phyloP scores from a whole-genome alignment of 2,113 vertebrate species.

The Nesoenas mayeri region DNA sequence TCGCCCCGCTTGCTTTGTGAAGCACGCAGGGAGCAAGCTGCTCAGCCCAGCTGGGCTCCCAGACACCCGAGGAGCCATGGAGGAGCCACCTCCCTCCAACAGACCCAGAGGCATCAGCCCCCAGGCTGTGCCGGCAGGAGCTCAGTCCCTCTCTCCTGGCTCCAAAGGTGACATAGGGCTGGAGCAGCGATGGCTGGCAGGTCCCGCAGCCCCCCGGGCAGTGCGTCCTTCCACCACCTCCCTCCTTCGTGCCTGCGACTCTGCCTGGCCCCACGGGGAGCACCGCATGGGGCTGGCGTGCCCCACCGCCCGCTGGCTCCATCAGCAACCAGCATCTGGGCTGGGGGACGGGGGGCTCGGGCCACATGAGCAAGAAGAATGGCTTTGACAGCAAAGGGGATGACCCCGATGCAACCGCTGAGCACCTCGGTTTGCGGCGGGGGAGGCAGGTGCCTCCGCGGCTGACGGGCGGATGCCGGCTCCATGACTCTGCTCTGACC shows the following conservation, averaged over 20 bases:
- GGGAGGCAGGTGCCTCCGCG: background rate
- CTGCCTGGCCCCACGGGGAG: background rate
- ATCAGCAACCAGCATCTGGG: background rate
- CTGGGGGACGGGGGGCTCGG: background rate
- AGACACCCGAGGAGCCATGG: background rate
- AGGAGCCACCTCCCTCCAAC: background rate
- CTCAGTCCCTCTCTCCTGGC: background rate
- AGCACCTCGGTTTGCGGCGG: background rate
- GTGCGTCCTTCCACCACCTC: background rate
- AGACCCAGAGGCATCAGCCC: rapidly evolving
- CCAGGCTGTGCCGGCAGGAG: background rate
- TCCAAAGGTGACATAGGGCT: background rate
- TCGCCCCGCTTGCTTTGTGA: background rate
- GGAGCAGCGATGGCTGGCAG: background rate
- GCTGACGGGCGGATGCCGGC: background rate
- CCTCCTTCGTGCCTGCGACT: background rate
- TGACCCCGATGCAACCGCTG: rapidly evolving
- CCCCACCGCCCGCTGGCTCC: background rate
- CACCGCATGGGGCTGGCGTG: background rate
- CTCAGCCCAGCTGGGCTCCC: background rate
- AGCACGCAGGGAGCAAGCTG: rapidly evolving
- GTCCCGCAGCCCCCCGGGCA: background rate
- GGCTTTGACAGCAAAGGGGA: constrained; percentile 59
- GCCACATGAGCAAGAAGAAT: background rate
- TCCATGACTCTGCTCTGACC: constrained; percentile 52